Evolutionary conservation across 1,140 invertebrate genomes (phyloP), one percentile per base, ranked within the genome.

Genomic region (Venustaconcha ellipsiformis): DNA sequence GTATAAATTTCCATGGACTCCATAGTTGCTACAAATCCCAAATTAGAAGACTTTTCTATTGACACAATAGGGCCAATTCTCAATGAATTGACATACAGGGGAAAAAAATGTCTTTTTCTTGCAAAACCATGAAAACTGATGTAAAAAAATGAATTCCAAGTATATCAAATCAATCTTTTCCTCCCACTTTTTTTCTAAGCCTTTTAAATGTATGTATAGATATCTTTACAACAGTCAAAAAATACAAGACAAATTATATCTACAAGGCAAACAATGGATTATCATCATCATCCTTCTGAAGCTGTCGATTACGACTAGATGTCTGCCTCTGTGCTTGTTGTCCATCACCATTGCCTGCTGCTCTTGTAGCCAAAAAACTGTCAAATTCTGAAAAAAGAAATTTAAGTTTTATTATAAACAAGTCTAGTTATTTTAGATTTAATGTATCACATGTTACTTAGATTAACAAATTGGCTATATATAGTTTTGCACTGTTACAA

Each of bases 341-440:
- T 58, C 83, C 84, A 14, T 90, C 88, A 66, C 90, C 59, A 13
- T 77, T 82, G 66, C 86, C 83, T 57, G 94, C 95, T 15, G 94
- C 95, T 82, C 96, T 91, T 87, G 97, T 95, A 1, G 95, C 95
- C 55, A 98, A 91, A 90, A 98, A 98, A 84, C 94, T 93, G 86
- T 98, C 96, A 91, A 98, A 98, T 89, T 98, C 96, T 80, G 95
- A 95, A 18, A 81, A 73, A 60, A 76, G 23, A 76, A 14, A 76
- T n/a, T 55, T 26, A 75, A 72, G 56, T 23, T 63, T 57, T 37
- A 55, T 57, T n/a, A 57, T 69, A 20, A 15, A 74, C 23, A 79
- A 67, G 56, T 60, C 18, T 20, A 57, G 67, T 37, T 60, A 59
- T 11, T 23, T 15, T 63, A 23, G 20, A 73, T 62, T 8, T 68